Conservation (phyloP, 2,888 invertebrate species). For the Trichacis sp. region DNA sequence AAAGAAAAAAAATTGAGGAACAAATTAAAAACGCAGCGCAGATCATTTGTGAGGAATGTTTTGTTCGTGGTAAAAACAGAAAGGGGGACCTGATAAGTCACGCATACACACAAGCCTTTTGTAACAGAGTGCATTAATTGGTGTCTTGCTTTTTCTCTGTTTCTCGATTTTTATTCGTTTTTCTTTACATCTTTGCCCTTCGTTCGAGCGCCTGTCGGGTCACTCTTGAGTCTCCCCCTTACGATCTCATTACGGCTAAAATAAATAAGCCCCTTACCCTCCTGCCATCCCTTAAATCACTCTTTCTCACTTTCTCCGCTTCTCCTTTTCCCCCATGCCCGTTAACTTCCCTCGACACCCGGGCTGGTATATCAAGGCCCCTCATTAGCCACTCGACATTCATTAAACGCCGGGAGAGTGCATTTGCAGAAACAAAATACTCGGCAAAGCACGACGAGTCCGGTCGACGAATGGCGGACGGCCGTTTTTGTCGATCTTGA, state of each 20-base stretch:
- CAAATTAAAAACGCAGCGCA: constrained; percentile 2
- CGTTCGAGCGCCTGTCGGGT: constrained; percentile 23
- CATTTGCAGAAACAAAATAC: constrained; percentile 43
- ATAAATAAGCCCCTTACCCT: constrained; percentile 36
- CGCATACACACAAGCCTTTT: constrained; percentile 27
- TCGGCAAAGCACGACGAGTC: constrained; percentile 30
- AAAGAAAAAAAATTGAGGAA: constrained; percentile 8
- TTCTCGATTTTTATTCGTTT: constrained; percentile 23
- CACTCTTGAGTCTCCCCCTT: constrained; percentile 44
- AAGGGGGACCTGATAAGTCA: constrained; percentile 15
- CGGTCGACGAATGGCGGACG: too few relatives aligned
- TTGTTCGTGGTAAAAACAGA: constrained; percentile 9
- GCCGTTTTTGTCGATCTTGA: too few relatives aligned
- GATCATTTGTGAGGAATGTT: constrained; percentile 9
- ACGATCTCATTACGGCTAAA: constrained; percentile 40
- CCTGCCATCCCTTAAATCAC: constrained; percentile 36
- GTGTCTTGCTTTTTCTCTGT: constrained; percentile 42
- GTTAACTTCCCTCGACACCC: constrained; percentile 46
- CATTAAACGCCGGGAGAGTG: constrained; percentile 47
- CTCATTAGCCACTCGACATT: constrained; percentile 51
- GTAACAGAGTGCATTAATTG: constrained; percentile 48
- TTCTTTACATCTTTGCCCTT: constrained; percentile 7
- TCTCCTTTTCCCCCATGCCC: constrained; percentile 22
- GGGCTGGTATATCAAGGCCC: constrained; percentile 49
- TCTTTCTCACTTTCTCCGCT: constrained; percentile 25